Evolutionary conservation across 2,113 vertebrate genomes (phyloP).

Genomic region (Clarias gariepinus): DNA sequence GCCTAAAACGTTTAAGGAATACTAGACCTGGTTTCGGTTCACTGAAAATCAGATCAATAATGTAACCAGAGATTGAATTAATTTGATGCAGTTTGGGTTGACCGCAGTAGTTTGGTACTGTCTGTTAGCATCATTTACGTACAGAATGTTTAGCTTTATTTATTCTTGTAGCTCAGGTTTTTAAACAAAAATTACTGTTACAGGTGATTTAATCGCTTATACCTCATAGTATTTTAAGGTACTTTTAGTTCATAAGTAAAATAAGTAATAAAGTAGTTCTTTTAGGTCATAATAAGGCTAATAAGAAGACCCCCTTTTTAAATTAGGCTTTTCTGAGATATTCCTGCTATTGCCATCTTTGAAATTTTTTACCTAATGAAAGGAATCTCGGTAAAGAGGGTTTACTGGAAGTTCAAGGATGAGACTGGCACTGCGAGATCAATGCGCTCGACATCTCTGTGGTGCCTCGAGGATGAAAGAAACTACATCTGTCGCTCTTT

Average conservation of each 20-base stretch:
- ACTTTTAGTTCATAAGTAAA: neutral
- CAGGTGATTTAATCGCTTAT: neutral
- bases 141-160: neutral
- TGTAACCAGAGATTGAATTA: neutral
- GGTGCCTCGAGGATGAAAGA: neutral
- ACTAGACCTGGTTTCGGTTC: neutral
- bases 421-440: neutral
- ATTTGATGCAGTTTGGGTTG: conserved; percentile 13
- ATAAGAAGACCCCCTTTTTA: neutral
- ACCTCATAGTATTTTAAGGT: neutral
- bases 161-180: neutral
- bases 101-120: neutral
- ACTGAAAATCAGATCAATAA: neutral
- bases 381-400: too few relatives aligned
- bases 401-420: neutral
- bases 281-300: neutral
- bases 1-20: neutral
- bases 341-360: neutral
- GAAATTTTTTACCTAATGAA: neutral
- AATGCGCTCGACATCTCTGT: neutral
- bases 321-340: neutral
- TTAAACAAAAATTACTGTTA: neutral
- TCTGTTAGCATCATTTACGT: neutral
- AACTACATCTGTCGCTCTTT: neutral
- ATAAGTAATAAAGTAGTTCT: neutral